Evolutionary conservation across 2,113 vertebrate species (phyloP).

Genomic region (Chrysemys picta): DNA sequence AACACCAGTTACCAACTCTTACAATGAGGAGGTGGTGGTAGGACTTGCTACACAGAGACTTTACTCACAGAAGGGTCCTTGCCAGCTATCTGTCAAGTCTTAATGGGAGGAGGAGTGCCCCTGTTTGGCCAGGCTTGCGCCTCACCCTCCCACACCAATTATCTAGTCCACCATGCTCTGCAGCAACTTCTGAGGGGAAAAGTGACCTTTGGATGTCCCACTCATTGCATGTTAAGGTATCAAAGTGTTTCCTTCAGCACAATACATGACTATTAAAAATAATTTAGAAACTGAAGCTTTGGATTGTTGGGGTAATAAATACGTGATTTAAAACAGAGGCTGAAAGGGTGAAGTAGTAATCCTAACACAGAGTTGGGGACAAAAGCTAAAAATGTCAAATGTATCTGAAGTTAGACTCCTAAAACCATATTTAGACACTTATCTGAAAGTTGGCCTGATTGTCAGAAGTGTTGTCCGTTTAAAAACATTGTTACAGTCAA

Average conservation of each 20-base stretch:
- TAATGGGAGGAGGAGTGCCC: too few relatives aligned
- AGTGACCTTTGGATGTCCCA: background rate
- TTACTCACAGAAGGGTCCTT: too few relatives aligned
- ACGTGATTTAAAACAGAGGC: background rate
- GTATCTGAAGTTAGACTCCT: background rate
- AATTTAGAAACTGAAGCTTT: background rate
- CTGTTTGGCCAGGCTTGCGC: too few relatives aligned
- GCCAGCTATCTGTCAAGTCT: too few relatives aligned
- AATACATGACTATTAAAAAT: background rate
- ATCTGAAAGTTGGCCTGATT: fast-evolving
- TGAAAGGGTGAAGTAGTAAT: background rate
- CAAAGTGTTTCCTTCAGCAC: background rate
- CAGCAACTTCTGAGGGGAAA: too few relatives aligned
- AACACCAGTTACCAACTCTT: too few relatives aligned
- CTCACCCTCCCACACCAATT: background rate
- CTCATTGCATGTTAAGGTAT: background rate
- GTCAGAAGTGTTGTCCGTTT: fast-evolving
- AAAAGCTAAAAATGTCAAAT: background rate
- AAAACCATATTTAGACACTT: background rate
- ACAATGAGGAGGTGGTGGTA: too few relatives aligned
- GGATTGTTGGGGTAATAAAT: background rate
- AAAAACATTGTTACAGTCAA: background rate
- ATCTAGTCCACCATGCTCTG: background rate
- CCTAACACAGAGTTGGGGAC: background rate
- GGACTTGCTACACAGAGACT: too few relatives aligned